Percentiles rank a stretch among this genome's conserved stretches.
phyloP scores from a whole-genome alignment of 2,888 invertebrate species.

The Neoascia interrupta region DNA sequence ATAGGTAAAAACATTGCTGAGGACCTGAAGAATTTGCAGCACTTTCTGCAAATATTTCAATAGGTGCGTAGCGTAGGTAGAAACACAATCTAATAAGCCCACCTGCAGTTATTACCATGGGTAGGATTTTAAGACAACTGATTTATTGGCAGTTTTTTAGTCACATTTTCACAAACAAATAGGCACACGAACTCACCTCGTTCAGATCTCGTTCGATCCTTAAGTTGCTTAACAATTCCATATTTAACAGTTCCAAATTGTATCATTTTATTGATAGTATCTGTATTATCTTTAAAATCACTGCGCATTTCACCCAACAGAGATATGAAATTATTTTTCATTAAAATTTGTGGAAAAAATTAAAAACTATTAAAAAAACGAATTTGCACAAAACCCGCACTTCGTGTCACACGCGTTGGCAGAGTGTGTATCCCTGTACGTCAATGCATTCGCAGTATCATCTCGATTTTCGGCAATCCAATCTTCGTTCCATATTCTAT shows the following conservation, averaged over 20 bases:
- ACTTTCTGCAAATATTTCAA: no score
- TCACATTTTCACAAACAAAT: background rate
- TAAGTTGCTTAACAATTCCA: constrained; percentile 82
- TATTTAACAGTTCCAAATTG: constrained; percentile 84
- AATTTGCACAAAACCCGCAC: constrained; percentile 23
- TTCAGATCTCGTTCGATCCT: constrained; percentile 79
- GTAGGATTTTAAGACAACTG: no score
- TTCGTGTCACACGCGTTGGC: constrained; percentile 21
- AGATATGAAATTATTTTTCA: constrained; percentile 77
- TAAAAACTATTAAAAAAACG: background rate
- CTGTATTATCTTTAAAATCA: constrained; percentile 80
- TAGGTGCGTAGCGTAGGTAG: no score
- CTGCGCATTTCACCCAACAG: constrained; percentile 80
- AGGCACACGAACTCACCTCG: constrained; percentile 76
- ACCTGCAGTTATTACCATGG: no score
- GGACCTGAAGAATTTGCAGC: no score
- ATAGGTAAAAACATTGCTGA: no score
- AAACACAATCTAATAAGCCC: no score
- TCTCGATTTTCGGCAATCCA: constrained; percentile 37
- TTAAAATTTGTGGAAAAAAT: constrained; percentile 69
- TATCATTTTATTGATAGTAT: constrained; percentile 82
- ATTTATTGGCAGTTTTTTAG: no score
- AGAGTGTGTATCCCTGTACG: constrained; percentile 16
- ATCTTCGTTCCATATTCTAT: constrained; percentile 55
- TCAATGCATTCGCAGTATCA: constrained; percentile 58